Evolutionary conservation across 2,113 vertebrate genomes (phyloP).

Genomic region (Ptilorrhoa leucosticta): DNA sequence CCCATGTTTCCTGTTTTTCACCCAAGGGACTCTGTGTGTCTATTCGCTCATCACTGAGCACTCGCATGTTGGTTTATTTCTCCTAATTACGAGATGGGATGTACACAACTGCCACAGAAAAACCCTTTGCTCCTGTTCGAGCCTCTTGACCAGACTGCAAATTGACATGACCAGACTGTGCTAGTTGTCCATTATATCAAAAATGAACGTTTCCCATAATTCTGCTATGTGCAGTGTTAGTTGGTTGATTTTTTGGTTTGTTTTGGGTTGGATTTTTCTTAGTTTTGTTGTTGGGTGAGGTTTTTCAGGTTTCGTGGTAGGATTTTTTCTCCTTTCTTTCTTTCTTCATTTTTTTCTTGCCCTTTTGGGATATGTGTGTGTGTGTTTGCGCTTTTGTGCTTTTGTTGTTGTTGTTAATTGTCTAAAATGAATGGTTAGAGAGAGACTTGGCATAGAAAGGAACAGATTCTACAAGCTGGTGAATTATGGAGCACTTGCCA

Average conservation of each 20-base stretch:
- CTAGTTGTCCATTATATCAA: background rate
- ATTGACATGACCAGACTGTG: background rate
- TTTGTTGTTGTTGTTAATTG: background rate
- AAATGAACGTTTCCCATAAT: background rate
- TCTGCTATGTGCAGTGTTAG: background rate
- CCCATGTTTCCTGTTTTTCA: background rate
- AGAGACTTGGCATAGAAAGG: background rate
- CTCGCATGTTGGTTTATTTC: background rate
- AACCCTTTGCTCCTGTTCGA: background rate
- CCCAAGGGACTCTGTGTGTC: accelerated
- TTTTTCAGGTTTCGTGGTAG: background rate
- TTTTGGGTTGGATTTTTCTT: background rate
- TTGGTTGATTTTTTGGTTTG: background rate
- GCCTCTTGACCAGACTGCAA: background rate
- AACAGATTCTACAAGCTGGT: background rate
- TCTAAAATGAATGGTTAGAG: background rate
- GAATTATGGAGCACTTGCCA: background rate
- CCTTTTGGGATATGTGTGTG: background rate
- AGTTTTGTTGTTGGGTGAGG: background rate
- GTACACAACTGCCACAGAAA: accelerated
- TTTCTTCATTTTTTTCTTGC: background rate
- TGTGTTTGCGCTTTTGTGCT: background rate
- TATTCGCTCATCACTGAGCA: background rate
- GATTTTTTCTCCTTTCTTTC: background rate
- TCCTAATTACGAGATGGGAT: background rate